phyloP scores from a whole-genome alignment of 2,113 vertebrate genomes.

The Salvelinus alpinus region DNA sequence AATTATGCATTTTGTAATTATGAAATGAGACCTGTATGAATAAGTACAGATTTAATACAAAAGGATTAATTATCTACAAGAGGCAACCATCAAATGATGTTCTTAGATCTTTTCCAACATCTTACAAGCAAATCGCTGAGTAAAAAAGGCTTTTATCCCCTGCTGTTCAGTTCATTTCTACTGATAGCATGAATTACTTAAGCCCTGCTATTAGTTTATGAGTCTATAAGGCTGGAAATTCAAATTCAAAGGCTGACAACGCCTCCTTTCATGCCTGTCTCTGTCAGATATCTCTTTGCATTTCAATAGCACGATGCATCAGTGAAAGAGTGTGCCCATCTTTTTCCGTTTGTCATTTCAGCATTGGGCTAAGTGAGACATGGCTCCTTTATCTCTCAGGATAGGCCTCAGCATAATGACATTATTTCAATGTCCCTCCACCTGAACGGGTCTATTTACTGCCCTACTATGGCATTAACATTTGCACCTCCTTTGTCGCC shows the following conservation, averaged over 20 bases:
- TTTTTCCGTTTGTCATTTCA: conserved; percentile 11
- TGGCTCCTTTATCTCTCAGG: background rate
- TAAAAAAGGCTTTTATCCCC: conserved; percentile 24
- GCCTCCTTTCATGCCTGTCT: conserved; percentile 34
- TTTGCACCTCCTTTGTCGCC: conserved; percentile 11
- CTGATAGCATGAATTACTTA: too few relatives aligned
- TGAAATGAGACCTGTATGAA: too few relatives aligned
- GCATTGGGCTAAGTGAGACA: background rate
- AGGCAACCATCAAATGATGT: conserved; percentile 12
- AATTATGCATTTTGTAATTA: too few relatives aligned
- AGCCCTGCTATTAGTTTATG: conserved; percentile 20
- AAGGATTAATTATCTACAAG: conserved; percentile 22
- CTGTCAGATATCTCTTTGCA: conserved; percentile 26
- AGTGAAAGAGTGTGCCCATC: conserved; percentile 13
- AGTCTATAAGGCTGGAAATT: conserved; percentile 42
- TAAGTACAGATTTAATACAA: conserved; percentile 22
- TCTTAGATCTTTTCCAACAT: too few relatives aligned
- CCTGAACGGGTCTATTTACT: conserved; percentile 2
- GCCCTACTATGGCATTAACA: background rate
- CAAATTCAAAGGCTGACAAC: conserved; percentile 38
- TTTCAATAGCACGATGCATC: conserved; percentile 30
- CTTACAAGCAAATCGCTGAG: too few relatives aligned
- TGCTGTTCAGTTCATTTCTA: conserved; percentile 12
- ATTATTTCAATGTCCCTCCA: conserved; percentile 3
- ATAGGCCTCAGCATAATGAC: conserved; percentile 42